Conservation (phyloP, 2,797 vertebrate genomes). For the Buceros bicornis region DNA sequence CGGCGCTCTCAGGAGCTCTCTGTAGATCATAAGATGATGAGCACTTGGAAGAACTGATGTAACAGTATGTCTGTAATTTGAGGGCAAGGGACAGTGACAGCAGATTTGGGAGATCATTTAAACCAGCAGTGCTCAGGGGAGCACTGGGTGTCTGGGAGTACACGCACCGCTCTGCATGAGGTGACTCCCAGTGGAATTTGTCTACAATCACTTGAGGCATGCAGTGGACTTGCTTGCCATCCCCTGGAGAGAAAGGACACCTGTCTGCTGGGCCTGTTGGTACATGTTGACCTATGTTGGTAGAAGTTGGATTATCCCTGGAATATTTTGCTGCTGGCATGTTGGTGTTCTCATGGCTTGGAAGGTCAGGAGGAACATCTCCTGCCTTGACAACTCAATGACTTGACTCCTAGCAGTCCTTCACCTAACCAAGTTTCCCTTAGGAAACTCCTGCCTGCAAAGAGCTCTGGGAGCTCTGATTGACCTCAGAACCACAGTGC, state of each 20-base stretch:
- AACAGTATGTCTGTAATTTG: background rate
- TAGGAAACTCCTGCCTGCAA: background rate
- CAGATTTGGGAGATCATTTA: background rate
- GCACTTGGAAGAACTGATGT: background rate
- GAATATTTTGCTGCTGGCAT: background rate
- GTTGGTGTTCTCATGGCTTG: background rate
- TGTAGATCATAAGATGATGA: background rate
- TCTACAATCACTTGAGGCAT: background rate
- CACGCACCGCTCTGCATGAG: fast-evolving
- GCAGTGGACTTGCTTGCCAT: background rate
- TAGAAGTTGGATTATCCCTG: background rate
- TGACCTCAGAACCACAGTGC: background rate
- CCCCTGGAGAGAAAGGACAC: background rate
- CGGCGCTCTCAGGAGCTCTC: background rate
- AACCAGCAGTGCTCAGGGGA: background rate
- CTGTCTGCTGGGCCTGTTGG: background rate
- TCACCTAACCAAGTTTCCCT: background rate
- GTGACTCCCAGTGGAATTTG: background rate
- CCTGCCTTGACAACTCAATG: background rate
- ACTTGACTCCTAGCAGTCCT: background rate
- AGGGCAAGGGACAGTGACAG: background rate
- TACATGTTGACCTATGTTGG: background rate
- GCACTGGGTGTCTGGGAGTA: fast-evolving
- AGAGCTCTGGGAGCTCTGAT: background rate
- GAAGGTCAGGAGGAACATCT: background rate